Conservation (phyloP, 2,888 invertebrate genomes). For the Cenopis cana region DNA sequence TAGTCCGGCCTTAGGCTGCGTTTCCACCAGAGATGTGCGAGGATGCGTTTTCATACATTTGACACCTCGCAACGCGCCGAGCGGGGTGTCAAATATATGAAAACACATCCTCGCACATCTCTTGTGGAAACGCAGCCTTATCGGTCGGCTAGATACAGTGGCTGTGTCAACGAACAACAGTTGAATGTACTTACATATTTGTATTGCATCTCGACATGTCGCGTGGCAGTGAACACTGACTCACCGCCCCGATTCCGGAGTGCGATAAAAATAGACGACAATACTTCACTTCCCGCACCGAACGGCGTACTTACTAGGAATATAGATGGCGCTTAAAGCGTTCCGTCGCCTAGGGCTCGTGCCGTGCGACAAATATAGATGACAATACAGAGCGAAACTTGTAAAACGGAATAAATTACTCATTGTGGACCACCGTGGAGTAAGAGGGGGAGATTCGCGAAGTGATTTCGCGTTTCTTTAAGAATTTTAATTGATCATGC, state of each 20-base stretch:
- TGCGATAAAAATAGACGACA: conserved; percentile 27
- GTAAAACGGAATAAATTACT: conserved; percentile 31
- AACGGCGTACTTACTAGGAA: not conserved
- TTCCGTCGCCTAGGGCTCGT: not conserved
- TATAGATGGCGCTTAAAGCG: not conserved
- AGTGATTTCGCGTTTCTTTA: not conserved
- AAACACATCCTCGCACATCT: no score
- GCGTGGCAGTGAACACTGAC: conserved; percentile 34
- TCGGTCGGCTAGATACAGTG: no score
- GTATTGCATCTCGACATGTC: conserved; percentile 13
- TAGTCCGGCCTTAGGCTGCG: no score
- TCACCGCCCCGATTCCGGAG: conserved; percentile 35
- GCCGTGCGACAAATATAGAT: conserved; percentile 33
- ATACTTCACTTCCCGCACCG: not conserved
- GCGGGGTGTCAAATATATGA: no score
- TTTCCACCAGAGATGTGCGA: no score
- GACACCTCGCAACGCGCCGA: no score
- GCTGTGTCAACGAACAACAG: no score
- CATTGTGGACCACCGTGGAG: conserved; percentile 37
- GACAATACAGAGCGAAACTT: conserved; percentile 36
- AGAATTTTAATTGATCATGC: no score
- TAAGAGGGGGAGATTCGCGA: conserved; percentile 2
- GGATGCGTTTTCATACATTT: no score
- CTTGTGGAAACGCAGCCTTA: no score
- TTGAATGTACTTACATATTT: not conserved